phyloP scores from a whole-genome alignment of 2,797 vertebrate genomes.

The Brotula barbata region DNA sequence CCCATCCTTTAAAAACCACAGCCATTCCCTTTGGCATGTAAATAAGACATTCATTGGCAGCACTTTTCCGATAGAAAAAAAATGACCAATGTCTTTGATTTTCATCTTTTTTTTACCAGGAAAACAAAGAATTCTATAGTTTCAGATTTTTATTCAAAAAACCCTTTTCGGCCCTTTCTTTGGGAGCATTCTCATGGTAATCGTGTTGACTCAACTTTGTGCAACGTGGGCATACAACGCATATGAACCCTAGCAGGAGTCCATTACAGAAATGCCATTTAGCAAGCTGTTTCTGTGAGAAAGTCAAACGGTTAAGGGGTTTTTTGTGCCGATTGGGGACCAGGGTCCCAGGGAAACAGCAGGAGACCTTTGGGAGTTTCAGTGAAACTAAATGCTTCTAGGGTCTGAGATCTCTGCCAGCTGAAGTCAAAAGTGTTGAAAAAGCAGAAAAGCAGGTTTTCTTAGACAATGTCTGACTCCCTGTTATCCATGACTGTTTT shows the following conservation, averaged over 20 bases:
- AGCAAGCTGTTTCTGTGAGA: constrained; percentile 86
- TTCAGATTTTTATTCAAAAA: constrained; percentile 85
- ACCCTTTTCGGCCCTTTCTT: constrained; percentile 78
- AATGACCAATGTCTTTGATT: constrained; percentile 94
- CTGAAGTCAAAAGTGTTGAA: constrained; percentile 77
- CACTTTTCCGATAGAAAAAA: constrained; percentile 86
- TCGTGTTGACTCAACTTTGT: constrained; percentile 87
- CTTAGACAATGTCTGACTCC: constrained; percentile 60
- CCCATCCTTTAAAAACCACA: constrained; percentile 85
- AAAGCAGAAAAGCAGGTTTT: constrained; percentile 76
- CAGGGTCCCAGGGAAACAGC: constrained; percentile 74
- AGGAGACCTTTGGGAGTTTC: constrained; percentile 75
- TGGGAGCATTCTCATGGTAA: constrained; percentile 84
- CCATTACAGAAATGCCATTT: constrained; percentile 87
- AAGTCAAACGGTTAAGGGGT: constrained; percentile 84
- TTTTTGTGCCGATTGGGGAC: constrained; percentile 74
- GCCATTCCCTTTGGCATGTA: constrained; percentile 89
- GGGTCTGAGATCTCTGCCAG: constrained; percentile 79
- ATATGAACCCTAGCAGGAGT: constrained; percentile 89
- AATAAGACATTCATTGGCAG: constrained; percentile 93
- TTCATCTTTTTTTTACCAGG: constrained; percentile 77
- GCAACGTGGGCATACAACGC: constrained; percentile 80
- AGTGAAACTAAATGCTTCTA: constrained; percentile 74
- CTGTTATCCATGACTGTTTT: constrained; percentile 68
- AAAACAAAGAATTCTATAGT: constrained; percentile 91